Conservation (phyloP, 2,797 vertebrate genomes). For the Pteropus rufus region DNA sequence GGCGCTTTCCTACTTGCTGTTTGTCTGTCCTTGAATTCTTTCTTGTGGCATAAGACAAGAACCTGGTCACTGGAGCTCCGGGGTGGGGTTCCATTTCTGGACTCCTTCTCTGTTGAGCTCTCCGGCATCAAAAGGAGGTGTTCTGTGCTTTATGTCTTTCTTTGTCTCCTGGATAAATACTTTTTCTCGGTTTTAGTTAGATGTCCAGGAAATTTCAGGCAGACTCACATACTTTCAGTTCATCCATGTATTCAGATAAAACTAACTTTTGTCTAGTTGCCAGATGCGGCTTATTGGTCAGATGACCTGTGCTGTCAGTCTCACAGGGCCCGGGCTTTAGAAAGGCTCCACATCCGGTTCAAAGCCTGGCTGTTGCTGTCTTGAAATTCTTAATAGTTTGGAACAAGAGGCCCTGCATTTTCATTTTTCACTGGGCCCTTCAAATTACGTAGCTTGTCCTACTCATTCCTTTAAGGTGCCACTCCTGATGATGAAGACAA, state of each 20-base stretch:
- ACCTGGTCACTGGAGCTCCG: no score
- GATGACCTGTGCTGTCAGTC: not conserved
- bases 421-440: not conserved
- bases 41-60: no score
- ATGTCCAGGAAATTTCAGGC: not conserved
- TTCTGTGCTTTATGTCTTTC: not conserved
- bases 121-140: not conserved
- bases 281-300: not conserved
- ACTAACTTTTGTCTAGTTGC: not conserved
- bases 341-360: not conserved
- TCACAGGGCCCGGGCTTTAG: not conserved
- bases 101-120: no score
- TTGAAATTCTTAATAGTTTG: not conserved
- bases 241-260: not conserved
- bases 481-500: not conserved
- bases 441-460: not conserved
- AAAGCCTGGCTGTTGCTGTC: not conserved
- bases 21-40: no score
- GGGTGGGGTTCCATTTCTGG: no score
- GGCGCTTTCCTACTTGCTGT: no score
- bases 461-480: not conserved
- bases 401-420: not conserved
- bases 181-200: not conserved
- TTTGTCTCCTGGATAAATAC: not conserved
- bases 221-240: not conserved